Evolutionary conservation across 2,888 invertebrate genomes (phyloP).

Genomic region (Drosophila kuntzei): DNA sequence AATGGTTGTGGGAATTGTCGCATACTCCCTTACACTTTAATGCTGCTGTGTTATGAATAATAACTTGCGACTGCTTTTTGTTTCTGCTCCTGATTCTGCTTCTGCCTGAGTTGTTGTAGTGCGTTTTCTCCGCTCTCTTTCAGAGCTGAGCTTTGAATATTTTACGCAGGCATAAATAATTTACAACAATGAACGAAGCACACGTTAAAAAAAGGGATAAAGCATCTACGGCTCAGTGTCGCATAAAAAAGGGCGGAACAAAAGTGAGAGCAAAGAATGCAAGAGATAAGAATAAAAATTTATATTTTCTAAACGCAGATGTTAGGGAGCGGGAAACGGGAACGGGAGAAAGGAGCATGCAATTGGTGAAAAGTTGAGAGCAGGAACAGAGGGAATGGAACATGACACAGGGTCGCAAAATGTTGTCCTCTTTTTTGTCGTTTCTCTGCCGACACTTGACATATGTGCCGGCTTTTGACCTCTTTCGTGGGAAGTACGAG

Average conservation of each 20-base stretch:
- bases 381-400: constrained; percentile 14
- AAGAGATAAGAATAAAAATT: constrained; percentile 77
- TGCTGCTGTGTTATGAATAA: constrained; percentile 84
- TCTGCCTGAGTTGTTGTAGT: constrained; percentile 41
- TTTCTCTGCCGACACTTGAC: constrained; percentile 78
- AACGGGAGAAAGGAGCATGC: background rate
- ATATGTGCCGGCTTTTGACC: constrained; percentile 83
- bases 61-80: constrained; percentile 77
- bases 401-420: constrained; percentile 49
- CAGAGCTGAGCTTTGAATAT: constrained; percentile 76
- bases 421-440: constrained; percentile 45
- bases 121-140: constrained; percentile 48
- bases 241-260: constrained; percentile 59
- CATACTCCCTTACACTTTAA: constrained; percentile 78
- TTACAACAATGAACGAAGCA: constrained; percentile 79
- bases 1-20: constrained; percentile 81
- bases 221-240: constrained; percentile 35
- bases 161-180: constrained; percentile 82
- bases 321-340: constrained; percentile 9
- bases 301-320: constrained; percentile 59
- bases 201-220: constrained; percentile 78
- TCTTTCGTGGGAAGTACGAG: constrained; percentile 46
- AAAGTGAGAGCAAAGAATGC: constrained; percentile 65
- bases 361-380: background rate
- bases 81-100: constrained; percentile 32